Evolutionary conservation across 2,113 vertebrate genomes (phyloP).

Genomic region (Plecotus auritus): DNA sequence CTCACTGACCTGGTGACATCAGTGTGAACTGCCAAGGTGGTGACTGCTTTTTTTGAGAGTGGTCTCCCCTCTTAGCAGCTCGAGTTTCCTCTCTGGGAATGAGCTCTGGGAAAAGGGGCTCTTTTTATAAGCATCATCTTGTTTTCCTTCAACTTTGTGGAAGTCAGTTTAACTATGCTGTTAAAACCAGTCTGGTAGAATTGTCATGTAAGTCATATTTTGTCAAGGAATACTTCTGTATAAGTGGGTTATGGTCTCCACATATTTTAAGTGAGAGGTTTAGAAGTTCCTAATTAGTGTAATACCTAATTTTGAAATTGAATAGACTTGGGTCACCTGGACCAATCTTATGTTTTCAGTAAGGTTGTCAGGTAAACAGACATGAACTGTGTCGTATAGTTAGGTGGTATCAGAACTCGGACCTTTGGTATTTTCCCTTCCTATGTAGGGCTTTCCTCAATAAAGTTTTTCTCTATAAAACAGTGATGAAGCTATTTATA

Average conservation of each 20-base stretch:
- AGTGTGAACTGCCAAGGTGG: background rate
- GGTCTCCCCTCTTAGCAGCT: background rate
- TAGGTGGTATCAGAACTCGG: background rate
- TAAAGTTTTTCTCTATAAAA: background rate
- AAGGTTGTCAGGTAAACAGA: background rate
- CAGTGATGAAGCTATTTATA: background rate
- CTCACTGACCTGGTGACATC: background rate
- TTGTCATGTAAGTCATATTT: background rate
- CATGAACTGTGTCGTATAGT: background rate
- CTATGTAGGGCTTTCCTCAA: background rate
- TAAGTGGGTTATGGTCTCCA: background rate
- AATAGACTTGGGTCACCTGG: background rate
- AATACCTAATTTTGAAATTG: background rate
- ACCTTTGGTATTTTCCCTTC: background rate
- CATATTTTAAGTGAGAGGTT: background rate
- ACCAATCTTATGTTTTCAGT: background rate
- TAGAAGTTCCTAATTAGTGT: background rate
- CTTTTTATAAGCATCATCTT: background rate
- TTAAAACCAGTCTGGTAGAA: background rate
- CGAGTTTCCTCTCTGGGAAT: background rate
- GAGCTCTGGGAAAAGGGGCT: background rate
- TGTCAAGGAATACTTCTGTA: background rate
- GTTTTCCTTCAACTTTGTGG: background rate
- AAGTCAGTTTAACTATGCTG: background rate
- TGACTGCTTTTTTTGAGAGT: background rate